Evolutionary conservation across 1,140 invertebrate species (phyloP), one percentile per base, ranked within the genome.

Genomic region (Lineus longissimus): DNA sequence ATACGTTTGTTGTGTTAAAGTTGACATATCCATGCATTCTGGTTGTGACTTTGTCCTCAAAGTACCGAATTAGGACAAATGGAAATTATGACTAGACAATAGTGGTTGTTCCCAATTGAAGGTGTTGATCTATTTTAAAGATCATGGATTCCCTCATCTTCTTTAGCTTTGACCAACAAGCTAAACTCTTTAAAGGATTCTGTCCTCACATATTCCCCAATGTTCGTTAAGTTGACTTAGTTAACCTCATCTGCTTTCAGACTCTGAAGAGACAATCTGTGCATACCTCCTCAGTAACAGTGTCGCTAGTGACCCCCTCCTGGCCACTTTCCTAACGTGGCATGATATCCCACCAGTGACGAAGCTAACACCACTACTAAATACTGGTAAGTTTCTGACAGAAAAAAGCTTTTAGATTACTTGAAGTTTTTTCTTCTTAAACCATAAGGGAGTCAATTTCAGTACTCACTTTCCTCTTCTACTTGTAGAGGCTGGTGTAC

Each of bases 271-370:
- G 1, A 33, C 67, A 17, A 31, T 78, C 19, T 43, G 70, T 1
- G 63, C 64, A 7, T 76, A 78, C 57, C 59, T 78, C 29, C 63
- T 70, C 30, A 71, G 68, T 25, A 68, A 73, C 47, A 69, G 66
- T 57, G 65, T 66, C 7, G 23, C 69, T 22, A 62, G 68, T 9
- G 36, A 57, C n/a, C 62, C 55, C 11, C 65, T 62, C 29, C 62
- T 78, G 40, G 66, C 75, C 1, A 58, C 71, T 19, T 73, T 72
- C 25, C 57, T 76, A 11, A 56, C 66, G 1, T 78, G 76, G 76
- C 76, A 73, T 59, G 63, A 74, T 61, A 69, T 78, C 19, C 75
- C 76, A 9, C 63, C 40, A 51, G 47, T 27, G 19, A 6, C n/a
- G 6, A 51, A 51, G 25, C 47, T 51, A 19, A 27, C n/a, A 9